Conservation (phyloP, 2,797 vertebrate genomes). For the Anguilla anguilla region DNA sequence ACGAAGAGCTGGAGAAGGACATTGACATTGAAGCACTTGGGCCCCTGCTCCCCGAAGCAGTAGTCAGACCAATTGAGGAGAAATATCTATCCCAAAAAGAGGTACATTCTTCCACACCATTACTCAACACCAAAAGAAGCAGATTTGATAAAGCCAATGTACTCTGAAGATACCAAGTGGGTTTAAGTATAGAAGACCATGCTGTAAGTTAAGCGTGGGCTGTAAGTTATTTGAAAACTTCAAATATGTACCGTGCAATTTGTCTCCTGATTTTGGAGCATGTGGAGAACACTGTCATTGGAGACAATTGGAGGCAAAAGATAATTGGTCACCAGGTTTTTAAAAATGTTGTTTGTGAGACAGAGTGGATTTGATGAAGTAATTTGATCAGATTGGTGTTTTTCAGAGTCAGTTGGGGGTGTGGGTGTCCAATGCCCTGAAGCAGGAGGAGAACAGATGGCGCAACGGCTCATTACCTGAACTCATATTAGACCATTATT, state of each 20-base stretch:
- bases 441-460: slow-evolving; percentile 70
- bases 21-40: slow-evolving; percentile 69
- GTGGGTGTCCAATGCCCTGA: slow-evolving; percentile 66
- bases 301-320: neutral
- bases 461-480: slow-evolving; percentile 63
- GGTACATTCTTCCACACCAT: slow-evolving; percentile 62
- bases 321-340: neutral
- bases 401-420: slow-evolving; percentile 66
- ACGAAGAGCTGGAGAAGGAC: slow-evolving; percentile 61
- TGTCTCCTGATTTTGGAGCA: neutral
- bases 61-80: slow-evolving; percentile 71
- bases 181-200: too few relatives aligned
- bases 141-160: neutral
- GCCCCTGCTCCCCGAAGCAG: slow-evolving; percentile 72
- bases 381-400: neutral
- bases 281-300: neutral
- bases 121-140: neutral
- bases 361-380: neutral
- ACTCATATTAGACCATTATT: slow-evolving; percentile 66
- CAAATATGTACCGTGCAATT: too few relatives aligned
- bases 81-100: slow-evolving; percentile 70
- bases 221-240: neutral
- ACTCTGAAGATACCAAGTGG: too few relatives aligned
- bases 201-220: too few relatives aligned
- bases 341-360: neutral